These are phyloP conservation scores for Buceros bicornis DNA, from an alignment of 2,797 vertebrate species.

Conservation along the genomic window DNA sequence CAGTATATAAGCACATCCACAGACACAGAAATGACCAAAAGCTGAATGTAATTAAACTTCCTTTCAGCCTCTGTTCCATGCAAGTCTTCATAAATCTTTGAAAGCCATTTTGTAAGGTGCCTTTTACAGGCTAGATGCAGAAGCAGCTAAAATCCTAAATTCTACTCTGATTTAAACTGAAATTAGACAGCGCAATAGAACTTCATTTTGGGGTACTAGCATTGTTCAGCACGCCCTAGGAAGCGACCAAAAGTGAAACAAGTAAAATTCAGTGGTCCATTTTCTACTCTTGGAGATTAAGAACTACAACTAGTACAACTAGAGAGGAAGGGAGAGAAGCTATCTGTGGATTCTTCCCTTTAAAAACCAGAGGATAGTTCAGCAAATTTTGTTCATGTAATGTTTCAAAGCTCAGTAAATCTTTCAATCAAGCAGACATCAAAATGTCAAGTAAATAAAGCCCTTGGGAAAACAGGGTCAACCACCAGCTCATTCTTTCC, in stretches of 20 bases:
- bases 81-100: slow-evolving; percentile 56
- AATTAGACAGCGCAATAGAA: neutral
- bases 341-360: neutral
- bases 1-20: slow-evolving; percentile 34
- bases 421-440: neutral
- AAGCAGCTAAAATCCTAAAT: neutral
- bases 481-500: neutral
- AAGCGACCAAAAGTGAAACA: neutral
- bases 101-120: neutral
- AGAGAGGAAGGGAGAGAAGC: neutral
- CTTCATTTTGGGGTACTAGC: neutral
- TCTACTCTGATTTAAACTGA: neutral
- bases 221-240: neutral
- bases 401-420: neutral
- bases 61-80: slow-evolving; percentile 26
- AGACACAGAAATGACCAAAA: slow-evolving; percentile 62
- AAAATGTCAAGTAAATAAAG: neutral
- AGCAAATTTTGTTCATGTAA: neutral
- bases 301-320: neutral
- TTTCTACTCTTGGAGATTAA: neutral
- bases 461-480: neutral
- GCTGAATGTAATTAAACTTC: slow-evolving; percentile 67
- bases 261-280: neutral
- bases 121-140: neutral
- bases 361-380: neutral